These are phyloP conservation scores for Phenganax marumi DNA, from an alignment of 92 coral and sea anemone genomes.

Conservation along the genomic window DNA sequence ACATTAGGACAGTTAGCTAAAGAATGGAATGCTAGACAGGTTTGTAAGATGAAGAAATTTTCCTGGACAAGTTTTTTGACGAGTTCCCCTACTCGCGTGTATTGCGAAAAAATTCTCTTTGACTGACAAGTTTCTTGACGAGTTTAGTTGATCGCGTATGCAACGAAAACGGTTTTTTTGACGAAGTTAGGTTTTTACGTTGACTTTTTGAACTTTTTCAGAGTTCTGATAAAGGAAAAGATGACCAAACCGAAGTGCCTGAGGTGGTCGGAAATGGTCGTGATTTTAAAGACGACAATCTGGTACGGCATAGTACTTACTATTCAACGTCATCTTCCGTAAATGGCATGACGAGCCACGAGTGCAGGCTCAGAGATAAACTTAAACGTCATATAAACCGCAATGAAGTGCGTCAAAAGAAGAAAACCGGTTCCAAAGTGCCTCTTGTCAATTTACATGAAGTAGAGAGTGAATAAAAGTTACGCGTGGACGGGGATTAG, in stretches of 20 bases:
- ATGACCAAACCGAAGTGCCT: not conserved
- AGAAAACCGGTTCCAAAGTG: not conserved
- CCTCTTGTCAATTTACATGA: too few relatives aligned
- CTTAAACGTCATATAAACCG: constrained; percentile 29
- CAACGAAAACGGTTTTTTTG: not conserved
- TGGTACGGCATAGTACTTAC: constrained; percentile 37
- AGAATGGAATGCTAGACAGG: constrained; percentile 44
- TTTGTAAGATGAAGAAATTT: not conserved
- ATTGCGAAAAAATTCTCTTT: too few relatives aligned
- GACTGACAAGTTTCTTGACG: too few relatives aligned
- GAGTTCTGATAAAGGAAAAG: not conserved
- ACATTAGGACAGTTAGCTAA: constrained; percentile 80
- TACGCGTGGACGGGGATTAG: too few relatives aligned
- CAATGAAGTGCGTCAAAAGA: constrained; percentile 12
- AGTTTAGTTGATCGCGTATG: not conserved
- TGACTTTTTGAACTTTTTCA: not conserved
- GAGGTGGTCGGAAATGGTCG: too few relatives aligned
- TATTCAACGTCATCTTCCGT: constrained; percentile 22
- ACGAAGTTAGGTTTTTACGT: not conserved
- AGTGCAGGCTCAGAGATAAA: constrained; percentile 28
- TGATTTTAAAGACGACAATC: not conserved
- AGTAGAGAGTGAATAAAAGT: too few relatives aligned
- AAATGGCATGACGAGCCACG: constrained; percentile 20
- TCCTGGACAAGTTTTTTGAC: too few relatives aligned
- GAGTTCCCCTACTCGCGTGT: too few relatives aligned